These are phyloP conservation scores for Drosophila anceps DNA, from an alignment of 2,888 invertebrate species.

Conservation along the genomic window DNA sequence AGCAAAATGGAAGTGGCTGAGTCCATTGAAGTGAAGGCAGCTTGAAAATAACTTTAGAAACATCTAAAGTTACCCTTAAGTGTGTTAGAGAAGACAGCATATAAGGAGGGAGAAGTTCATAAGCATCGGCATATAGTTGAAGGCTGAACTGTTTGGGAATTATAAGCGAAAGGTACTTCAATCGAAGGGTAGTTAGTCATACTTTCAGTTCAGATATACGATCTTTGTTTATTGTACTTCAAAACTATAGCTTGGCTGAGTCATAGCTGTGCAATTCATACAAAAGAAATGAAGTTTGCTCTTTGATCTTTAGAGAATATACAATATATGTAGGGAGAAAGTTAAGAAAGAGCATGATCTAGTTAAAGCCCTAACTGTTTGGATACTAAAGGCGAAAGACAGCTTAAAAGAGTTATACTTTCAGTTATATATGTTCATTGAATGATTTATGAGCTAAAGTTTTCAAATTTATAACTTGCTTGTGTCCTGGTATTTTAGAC, in stretches of 20 bases:
- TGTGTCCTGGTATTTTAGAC: not conserved
- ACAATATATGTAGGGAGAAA: no score
- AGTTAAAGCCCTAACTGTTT: no score
- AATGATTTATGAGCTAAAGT: no score
- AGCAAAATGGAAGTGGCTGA: conserved; percentile 9
- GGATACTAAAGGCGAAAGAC: no score
- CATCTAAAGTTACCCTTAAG: conserved; percentile 29
- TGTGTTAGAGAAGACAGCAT: not conserved
- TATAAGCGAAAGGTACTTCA: not conserved
- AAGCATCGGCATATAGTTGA: not conserved
- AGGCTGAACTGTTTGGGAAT: not conserved
- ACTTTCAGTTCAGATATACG: not conserved
- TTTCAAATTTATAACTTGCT: not conserved
- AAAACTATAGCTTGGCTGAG: no score
- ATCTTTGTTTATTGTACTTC: not conserved
- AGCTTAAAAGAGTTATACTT: no score
- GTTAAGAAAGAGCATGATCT: no score
- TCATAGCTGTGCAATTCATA: no score
- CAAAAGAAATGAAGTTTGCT: no score
- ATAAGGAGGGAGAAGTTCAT: not conserved
- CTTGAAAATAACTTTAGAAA: conserved; percentile 14
- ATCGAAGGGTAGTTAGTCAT: not conserved
- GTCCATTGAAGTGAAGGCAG: conserved; percentile 6
- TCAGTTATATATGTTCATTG: no score
- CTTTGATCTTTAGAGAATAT: no score